These are phyloP conservation scores for Melanotaenia parkinsoni DNA, from an alignment of 2,797 vertebrate genomes.

Conservation along the genomic window DNA sequence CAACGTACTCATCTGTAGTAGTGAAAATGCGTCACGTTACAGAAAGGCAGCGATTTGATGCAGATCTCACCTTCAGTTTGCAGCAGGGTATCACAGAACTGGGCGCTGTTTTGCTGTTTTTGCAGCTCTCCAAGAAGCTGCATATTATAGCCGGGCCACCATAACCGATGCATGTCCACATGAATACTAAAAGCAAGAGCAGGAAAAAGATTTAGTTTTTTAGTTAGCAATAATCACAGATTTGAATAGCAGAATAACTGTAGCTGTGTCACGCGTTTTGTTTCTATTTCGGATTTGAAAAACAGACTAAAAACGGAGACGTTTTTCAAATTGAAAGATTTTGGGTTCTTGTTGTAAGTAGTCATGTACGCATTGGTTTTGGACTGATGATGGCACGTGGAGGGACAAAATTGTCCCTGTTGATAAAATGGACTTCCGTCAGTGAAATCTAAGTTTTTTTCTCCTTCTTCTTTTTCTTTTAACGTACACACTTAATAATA, in stretches of 20 bases:
- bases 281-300: background rate
- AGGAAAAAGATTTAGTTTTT: too few relatives aligned
- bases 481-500: too few relatives aligned
- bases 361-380: too few relatives aligned
- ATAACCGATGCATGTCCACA: constrained; percentile 72
- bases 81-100: constrained; percentile 81
- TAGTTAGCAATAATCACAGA: too few relatives aligned
- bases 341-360: background rate
- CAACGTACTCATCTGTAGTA: too few relatives aligned
- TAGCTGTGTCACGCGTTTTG: background rate
- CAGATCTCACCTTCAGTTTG: constrained; percentile 75
- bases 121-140: constrained; percentile 79
- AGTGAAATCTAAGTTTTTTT: too few relatives aligned
- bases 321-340: background rate
- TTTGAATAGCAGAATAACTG: background rate
- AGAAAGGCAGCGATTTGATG: background rate
- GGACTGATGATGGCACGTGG: background rate
- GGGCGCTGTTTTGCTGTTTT: constrained; percentile 72
- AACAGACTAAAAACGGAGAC: background rate
- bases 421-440: background rate
- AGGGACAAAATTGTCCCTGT: background rate
- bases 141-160: constrained; percentile 64
- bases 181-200: constrained; percentile 7
- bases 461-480: too few relatives aligned
- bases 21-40: too few relatives aligned